Conservation (phyloP, 2,888 invertebrate genomes). For the Cerastis leucographa region DNA sequence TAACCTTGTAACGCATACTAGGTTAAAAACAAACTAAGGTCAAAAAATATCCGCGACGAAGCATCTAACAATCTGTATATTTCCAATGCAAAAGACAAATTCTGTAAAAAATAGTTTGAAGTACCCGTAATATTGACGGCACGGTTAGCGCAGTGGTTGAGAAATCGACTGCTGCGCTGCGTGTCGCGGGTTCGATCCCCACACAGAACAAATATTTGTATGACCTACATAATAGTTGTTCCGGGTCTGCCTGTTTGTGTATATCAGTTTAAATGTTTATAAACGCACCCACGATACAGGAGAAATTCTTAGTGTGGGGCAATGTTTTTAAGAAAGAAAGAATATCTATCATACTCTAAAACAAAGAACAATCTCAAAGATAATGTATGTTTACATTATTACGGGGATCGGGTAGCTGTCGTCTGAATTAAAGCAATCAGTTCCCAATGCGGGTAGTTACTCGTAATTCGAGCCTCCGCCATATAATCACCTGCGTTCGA, state of each 20-base stretch:
- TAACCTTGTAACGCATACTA: neutral
- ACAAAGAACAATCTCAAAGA: slow-evolving; percentile 22
- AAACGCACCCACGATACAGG: too few species aligned
- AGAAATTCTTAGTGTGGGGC: too few species aligned
- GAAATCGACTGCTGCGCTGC: too few species aligned
- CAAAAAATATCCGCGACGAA: neutral
- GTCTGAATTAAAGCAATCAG: slow-evolving; percentile 72
- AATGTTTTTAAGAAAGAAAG: too few species aligned
- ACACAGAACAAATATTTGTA: too few species aligned
- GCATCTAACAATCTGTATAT: neutral
- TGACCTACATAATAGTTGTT: too few species aligned
- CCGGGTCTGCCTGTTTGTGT: too few species aligned
- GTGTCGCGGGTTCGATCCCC: too few species aligned
- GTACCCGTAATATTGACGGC: too few species aligned
- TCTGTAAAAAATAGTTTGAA: neutral
- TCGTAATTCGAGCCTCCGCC: slow-evolving; percentile 72
- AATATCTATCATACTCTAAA: neutral
- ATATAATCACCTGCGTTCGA: slow-evolving; percentile 71
- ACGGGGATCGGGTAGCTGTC: slow-evolving; percentile 50
- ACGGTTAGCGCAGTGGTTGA: too few species aligned
- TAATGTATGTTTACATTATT: slow-evolving; percentile 59
- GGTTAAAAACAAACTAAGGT: neutral
- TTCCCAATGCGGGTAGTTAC: slow-evolving; percentile 68
- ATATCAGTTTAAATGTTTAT: too few species aligned
- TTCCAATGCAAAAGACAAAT: neutral